phyloP scores from a whole-genome alignment of 2,888 invertebrate species.

The Phaonia tiefii region DNA sequence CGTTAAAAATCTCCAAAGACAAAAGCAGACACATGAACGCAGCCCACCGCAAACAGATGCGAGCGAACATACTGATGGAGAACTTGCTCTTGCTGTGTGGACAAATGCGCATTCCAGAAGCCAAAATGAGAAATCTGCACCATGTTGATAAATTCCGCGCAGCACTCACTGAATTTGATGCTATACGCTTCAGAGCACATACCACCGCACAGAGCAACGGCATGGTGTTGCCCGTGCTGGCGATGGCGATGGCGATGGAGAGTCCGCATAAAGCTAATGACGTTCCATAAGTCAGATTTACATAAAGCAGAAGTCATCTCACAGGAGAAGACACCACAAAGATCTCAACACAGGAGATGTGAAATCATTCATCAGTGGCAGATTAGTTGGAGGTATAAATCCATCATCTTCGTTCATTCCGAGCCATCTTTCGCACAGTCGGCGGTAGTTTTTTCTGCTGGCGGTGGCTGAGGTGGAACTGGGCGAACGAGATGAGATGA shows the following conservation, averaged over 20 bases:
- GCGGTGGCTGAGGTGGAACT: conserved; percentile 53
- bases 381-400: conserved; percentile 80
- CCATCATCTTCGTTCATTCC: conserved; percentile 75
- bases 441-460: conserved; percentile 37
- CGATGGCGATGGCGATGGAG: conserved; percentile 63
- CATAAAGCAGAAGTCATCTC: conserved; percentile 51
- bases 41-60: conserved; percentile 63
- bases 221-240: conserved; percentile 42
- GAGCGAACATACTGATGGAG: conserved; percentile 69
- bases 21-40: conserved; percentile 64
- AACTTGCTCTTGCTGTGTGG: conserved; percentile 69
- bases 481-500: conserved; percentile 77
- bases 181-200: conserved; percentile 46
- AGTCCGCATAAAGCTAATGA: conserved; percentile 67
- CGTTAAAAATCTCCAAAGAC: conserved; percentile 65
- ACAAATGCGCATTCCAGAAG: conserved; percentile 78
- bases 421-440: conserved; percentile 55
- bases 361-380: conserved; percentile 80
- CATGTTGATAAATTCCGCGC: conserved; percentile 71
- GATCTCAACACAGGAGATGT: conserved; percentile 58
- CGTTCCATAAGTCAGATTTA: conserved; percentile 66
- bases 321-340: conserved; percentile 40
- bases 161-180: too few species aligned
- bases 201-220: conserved; percentile 27
- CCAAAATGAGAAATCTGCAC: conserved; percentile 78